Evolutionary conservation across 2,797 vertebrate species (phyloP), one percentile per base, ranked within the genome.

Genomic region (Holocentrus rufus): DNA sequence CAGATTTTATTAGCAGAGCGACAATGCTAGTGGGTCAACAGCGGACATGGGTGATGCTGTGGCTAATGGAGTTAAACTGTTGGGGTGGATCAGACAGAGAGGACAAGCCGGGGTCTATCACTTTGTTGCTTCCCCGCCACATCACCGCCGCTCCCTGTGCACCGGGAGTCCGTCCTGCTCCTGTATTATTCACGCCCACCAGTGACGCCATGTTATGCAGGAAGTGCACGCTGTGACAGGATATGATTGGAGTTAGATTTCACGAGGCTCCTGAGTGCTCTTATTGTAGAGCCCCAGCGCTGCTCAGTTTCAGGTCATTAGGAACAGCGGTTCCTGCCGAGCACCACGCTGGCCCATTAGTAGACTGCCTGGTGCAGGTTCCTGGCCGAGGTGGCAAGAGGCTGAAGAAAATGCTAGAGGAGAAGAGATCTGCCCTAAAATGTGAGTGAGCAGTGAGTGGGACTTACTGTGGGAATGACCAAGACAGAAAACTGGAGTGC

Each of bases 251-350:
- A 81, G 82, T 84, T 88, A 76, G 81, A 85, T 90, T 89, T 83
- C 75, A 88, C 58, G 23, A 83, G 76, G 77, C 83, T 86, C 84
- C 75, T 71, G 83, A 88, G 86, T 87, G 87, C 67, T 89, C 84
- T 86, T 84, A 82, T 77, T 74, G 85, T 84, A 74, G 80, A 75
- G 50, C 69, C 61, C 7, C 72, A 71, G 67, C 67, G 56, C 61
- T 79, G 81, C 82, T 84, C 72, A 65, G 85, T 83, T 87, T 75
- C 50, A 55, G 82, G 74, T 89, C 88, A 90, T 92, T 90, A 90
- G 79, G 80, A 88, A 61, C 5, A 65, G 63, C 61, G 81, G 81
- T 76, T 86, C 85, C 80, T 77, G 83, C 79, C 49, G 60, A 71
- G 80, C 57, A 54, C 69, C 79, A 71, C 65, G 57, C 66, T 58